Evolutionary conservation across 2,888 invertebrate genomes (phyloP), one percentile per base, ranked within the genome.

Genomic region (Drosophila mettleri): DNA sequence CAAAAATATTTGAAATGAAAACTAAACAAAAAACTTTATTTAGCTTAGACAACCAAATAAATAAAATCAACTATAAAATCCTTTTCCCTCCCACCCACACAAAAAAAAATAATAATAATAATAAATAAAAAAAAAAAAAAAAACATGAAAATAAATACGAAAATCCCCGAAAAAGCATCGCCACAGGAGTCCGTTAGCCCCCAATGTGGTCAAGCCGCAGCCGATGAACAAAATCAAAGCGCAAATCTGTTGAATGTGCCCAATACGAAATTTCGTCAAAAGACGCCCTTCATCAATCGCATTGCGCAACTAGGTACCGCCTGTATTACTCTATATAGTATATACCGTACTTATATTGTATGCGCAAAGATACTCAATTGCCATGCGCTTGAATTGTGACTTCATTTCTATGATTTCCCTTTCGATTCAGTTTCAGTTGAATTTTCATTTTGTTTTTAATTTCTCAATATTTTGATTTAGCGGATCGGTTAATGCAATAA

Each of bases 271-370:
- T 91, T 90, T 69, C 91, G 91, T 80, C 91, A 89, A 80, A 91
- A 90, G 82, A 90, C 86, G 78, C 91, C 91, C 53, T 87, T 90
- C 85, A 89, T 91, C 89, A 91, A 90, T 80, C 90, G 91, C 74
- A 90, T 91, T 78, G 88, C 90, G 80, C 87, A 91, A 88, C 88
- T 91, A 91, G 91, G 91, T 91, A 91, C 85, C 85, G 66, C 66
- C 53, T 66, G 69, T 83, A 71, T 66, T 81, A 79, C 74, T 66
- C 69, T 72, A 72, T 78, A 75, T 76, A 75, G 63, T 69, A 73
- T 67, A 66, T 62, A 69, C 41, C 33, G 76, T 74, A 67, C 72
- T 53, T 68, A 73, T 74, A 64, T 70, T 78, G 83, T 84, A 84
- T 86, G 85, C 82, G 87, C 79, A 61, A 79, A 74, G 83, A 81